Evolutionary conservation across 2,888 invertebrate species (phyloP).

Genomic region (Pyrgus malvae): DNA sequence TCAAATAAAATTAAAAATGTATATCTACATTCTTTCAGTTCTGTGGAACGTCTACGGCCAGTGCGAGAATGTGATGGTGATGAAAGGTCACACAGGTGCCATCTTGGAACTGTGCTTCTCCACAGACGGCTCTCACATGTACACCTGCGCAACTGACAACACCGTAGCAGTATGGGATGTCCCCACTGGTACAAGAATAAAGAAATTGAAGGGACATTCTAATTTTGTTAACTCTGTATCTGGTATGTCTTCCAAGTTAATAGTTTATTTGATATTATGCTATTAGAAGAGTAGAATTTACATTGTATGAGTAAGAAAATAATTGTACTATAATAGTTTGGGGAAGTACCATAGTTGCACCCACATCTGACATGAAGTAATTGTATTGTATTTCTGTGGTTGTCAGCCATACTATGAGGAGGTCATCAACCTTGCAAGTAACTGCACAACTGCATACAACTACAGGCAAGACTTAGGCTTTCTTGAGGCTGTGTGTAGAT

Average conservation of each 20-base stretch:
- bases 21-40: constrained; percentile 73
- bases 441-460: too few species aligned
- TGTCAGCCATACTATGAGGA: too few species aligned
- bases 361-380: too few species aligned
- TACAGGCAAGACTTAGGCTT: too few species aligned
- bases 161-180: constrained; percentile 98
- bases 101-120: constrained; percentile 96
- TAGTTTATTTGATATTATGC: background rate
- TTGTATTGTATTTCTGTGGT: too few species aligned
- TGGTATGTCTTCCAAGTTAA: constrained; percentile 52
- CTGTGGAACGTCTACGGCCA: constrained; percentile 99
- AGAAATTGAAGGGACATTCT: constrained; percentile 93
- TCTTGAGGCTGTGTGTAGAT: too few species aligned
- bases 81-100: constrained; percentile 97
- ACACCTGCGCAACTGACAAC: constrained; percentile 96
- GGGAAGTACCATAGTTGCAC: too few species aligned
- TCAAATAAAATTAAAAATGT: background rate
- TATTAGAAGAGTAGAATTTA: too few species aligned
- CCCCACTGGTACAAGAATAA: constrained; percentile 91
- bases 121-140: constrained; percentile 91
- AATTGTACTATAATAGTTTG: too few species aligned
- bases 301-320: too few species aligned
- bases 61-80: constrained; percentile 96
- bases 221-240: constrained; percentile 88
- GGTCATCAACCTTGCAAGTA: too few species aligned